Evolutionary conservation across 2,888 invertebrate species (phyloP), one percentile per base, ranked within the genome.

Genomic region (Dasypogon diadema): DNA sequence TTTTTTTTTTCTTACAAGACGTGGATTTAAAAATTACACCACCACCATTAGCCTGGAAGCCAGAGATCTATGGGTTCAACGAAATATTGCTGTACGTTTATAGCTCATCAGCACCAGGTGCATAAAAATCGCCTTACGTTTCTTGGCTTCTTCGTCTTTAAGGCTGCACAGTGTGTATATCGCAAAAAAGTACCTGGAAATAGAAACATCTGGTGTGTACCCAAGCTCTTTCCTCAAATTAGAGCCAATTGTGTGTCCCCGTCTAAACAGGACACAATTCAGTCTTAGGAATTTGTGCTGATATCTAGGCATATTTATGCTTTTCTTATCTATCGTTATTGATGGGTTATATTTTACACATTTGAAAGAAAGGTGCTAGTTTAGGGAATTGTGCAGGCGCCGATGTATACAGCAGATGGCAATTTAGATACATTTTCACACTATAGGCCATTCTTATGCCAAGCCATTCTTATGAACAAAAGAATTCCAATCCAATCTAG

Each of bases 31-130:
- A 18, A 37, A 37, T 37, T 60, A 16, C 10, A 60, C 37, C 34
- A 30, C 4, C 18, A 34, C 16, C 37, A 18, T 34, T 60, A 60
- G 37, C 18, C 37, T n/a, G 60, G 21, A 18, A 18, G 37, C 12
- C 30, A 18, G 18, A 60, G 60, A 37, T 37, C 37, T 60, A 30
- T 42, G 37, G 60, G 12, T 60, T 37, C 37, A 60, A 21, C n/a
- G 22, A 60, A 18, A n/a, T 21, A 37, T 34, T 60, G 37, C 22
- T 60, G 30, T 60, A 21, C 60, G 37, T 37, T 34, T 37, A 21
- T 18, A 58, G 37, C 34, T 60, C 37, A 60, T 60, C 60, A 60
- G 34, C 60, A 60, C 60, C 60, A 60, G 60, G 60, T 60, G 60
- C 37, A 60, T 37, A 18, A 60, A 60, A 60, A 60, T 37, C 37